These are phyloP conservation scores for Barnardius zonarius DNA, from an alignment of 2,113 vertebrate species.

Conservation along the genomic window DNA sequence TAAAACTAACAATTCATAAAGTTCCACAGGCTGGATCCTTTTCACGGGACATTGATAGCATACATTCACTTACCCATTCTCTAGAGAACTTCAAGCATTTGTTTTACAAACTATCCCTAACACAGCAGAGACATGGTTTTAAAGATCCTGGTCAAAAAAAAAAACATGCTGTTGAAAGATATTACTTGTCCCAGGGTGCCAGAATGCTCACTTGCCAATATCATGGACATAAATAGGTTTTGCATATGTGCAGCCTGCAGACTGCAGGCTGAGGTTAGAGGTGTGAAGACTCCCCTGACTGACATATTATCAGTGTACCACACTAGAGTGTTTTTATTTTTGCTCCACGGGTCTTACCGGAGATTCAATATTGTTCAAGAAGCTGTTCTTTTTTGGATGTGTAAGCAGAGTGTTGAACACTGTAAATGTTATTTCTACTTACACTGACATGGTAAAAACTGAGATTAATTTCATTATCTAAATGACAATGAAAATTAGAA, in stretches of 20 bases:
- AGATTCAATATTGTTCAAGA: not conserved
- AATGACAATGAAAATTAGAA: not conserved
- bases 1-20: slow-evolving; percentile 9
- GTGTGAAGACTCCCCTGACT: not conserved
- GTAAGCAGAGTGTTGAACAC: not conserved
- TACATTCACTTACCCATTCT: not conserved
- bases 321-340: not conserved
- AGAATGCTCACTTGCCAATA: not conserved
- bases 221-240: not conserved
- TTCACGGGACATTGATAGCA: not conserved
- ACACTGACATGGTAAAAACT: not conserved
- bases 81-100: slow-evolving; percentile 17
- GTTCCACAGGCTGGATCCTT: not conserved
- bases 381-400: not conserved
- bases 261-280: not conserved
- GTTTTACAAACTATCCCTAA: not conserved
- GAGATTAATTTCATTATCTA: not conserved
- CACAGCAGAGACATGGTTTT: not conserved
- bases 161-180: not conserved
- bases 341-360: fast-evolving
- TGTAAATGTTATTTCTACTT: not conserved
- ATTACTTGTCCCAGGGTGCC: not conserved
- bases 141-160: not conserved
- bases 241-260: not conserved
- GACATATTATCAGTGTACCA: not conserved